Evolutionary conservation across 2,797 vertebrate species (phyloP).

Genomic region (Poeciliopsis turneri): DNA sequence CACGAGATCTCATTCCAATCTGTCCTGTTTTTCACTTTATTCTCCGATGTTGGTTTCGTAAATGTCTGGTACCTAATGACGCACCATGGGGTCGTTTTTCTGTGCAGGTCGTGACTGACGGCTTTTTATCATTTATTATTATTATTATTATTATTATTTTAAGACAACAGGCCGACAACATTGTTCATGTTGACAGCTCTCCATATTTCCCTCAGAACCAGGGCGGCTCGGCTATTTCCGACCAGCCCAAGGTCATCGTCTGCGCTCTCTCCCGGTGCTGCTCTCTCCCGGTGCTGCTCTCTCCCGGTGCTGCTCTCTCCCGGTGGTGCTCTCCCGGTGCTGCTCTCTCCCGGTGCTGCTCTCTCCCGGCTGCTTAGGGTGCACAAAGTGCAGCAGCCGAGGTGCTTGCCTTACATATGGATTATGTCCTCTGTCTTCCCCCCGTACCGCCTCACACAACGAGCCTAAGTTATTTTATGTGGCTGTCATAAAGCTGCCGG

Average conservation of each 20-base stretch:
- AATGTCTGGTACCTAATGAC: slow-evolving; percentile 53
- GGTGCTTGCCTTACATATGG: slow-evolving; percentile 34
- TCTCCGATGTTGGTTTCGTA: slow-evolving; percentile 46
- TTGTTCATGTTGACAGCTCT: slow-evolving; percentile 74
- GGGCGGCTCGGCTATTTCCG: slow-evolving; percentile 47
- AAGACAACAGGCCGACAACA: slow-evolving; percentile 61
- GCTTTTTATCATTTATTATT: slow-evolving; percentile 30
- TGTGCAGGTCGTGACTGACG: slow-evolving; percentile 60
- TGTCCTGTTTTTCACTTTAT: slow-evolving; percentile 24
- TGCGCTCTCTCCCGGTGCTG: slow-evolving; percentile 3
- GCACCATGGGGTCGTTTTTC: slow-evolving; percentile 29
- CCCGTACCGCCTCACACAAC: slow-evolving; percentile 3
- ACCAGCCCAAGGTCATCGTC: slow-evolving; percentile 64
- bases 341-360: slow-evolving; percentile 7
- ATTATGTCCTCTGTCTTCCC: slow-evolving; percentile 4
- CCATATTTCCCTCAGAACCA: slow-evolving; percentile 62
- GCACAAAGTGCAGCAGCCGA: slow-evolving; percentile 18
- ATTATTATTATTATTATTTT: slow-evolving; percentile 52
- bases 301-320: not conserved
- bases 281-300: slow-evolving; percentile 4
- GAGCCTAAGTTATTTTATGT: slow-evolving; percentile 51
- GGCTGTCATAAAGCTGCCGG: slow-evolving; percentile 42
- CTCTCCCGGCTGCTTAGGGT: slow-evolving; percentile 23
- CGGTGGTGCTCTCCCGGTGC: not conserved
- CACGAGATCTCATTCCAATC: not conserved